Conservation (phyloP, 2,113 vertebrate genomes). For the Vulpes ferrilata region DNA sequence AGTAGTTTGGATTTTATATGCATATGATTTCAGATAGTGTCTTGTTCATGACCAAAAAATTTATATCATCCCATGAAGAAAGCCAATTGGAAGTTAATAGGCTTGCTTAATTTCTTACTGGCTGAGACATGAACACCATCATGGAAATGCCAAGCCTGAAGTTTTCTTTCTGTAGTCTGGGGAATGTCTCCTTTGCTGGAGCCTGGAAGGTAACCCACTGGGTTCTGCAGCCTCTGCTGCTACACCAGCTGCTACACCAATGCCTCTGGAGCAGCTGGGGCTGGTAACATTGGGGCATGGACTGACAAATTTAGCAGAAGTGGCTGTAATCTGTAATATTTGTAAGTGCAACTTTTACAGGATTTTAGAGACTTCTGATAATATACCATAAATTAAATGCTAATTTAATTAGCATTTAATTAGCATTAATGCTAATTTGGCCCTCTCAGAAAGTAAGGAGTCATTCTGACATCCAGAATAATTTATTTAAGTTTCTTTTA, state of each 20-base stretch:
- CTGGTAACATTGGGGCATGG: neutral
- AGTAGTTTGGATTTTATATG: neutral
- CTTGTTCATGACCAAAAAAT: neutral
- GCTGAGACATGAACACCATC: neutral
- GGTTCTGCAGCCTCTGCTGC: neutral
- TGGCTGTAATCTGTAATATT: neutral
- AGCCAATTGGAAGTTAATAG: neutral
- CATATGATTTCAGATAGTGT: neutral
- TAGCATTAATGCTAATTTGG: neutral
- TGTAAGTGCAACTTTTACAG: neutral
- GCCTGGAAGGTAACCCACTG: neutral
- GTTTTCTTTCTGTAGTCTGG: neutral
- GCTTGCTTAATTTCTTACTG: neutral
- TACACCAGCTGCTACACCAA: fast-evolving
- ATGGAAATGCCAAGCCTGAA: neutral
- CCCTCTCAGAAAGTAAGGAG: neutral
- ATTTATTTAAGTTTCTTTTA: neutral
- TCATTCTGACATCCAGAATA: neutral
- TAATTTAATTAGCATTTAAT: too few relatives aligned
- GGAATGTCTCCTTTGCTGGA: neutral
- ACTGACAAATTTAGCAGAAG: neutral
- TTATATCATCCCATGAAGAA: neutral
- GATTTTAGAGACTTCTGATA: neutral
- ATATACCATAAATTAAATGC: neutral
- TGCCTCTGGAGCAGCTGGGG: neutral